Evolutionary conservation across 2,113 vertebrate species (phyloP).

Genomic region (Thomomys bottae): DNA sequence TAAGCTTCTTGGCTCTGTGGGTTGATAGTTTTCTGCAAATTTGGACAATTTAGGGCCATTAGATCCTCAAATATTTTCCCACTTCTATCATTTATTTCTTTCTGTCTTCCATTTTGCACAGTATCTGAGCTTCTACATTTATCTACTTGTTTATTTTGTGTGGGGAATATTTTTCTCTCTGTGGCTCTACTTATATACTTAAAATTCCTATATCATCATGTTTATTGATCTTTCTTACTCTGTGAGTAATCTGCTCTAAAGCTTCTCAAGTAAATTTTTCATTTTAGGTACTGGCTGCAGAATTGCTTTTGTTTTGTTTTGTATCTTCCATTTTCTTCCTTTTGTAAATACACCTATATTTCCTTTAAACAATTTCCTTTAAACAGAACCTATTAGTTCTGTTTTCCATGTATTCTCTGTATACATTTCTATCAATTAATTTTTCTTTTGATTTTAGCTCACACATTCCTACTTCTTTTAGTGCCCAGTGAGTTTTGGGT

Average conservation of each 20-base stretch:
- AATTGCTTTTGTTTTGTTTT: background rate
- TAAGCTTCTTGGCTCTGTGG: background rate
- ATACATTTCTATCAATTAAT: background rate
- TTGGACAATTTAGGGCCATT: background rate
- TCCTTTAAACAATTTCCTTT: background rate
- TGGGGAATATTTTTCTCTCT: background rate
- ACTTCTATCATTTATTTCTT: background rate
- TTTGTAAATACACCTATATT: background rate
- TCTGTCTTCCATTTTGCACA: background rate
- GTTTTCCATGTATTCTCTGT: background rate
- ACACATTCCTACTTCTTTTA: background rate
- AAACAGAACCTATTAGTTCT: background rate
- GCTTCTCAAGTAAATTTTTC: background rate
- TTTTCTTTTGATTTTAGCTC: slow-evolving; percentile 2
- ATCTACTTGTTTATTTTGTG: background rate
- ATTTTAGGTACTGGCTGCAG: background rate
- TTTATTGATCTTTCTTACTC: background rate
- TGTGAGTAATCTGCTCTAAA: background rate
- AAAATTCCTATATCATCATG: background rate
- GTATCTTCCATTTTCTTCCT: background rate
- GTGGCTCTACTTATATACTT: background rate
- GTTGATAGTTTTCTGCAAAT: background rate
- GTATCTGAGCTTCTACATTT: background rate
- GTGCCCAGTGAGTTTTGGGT: background rate
- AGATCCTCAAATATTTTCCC: background rate